Conservation (phyloP, 2,888 invertebrate genomes). For the Chrysodeixis includens region DNA sequence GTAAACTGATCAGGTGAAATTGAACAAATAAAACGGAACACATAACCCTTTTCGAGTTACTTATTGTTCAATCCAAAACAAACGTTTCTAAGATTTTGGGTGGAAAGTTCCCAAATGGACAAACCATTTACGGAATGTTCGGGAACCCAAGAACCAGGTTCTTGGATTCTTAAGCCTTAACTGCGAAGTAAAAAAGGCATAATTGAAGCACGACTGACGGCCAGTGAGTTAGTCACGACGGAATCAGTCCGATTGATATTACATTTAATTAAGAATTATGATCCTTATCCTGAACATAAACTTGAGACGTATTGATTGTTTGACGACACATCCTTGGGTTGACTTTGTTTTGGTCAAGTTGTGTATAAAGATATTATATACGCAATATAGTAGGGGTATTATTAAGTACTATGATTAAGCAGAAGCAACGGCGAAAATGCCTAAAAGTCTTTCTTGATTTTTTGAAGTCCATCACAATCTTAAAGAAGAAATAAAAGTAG, state of each 20-base stretch:
- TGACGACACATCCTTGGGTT: background rate
- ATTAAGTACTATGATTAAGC: too few relatives aligned
- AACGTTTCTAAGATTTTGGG: background rate
- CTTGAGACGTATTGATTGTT: background rate
- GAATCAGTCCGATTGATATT: background rate
- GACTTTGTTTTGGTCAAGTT: background rate
- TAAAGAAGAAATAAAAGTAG: too few relatives aligned
- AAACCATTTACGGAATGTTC: constrained; percentile 3
- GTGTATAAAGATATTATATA: too few relatives aligned
- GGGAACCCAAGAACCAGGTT: constrained; percentile 1
- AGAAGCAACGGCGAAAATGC: too few relatives aligned
- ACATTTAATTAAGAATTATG: constrained; percentile 5
- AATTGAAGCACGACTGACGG: background rate
- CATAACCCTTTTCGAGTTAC: background rate
- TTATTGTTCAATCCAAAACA: background rate
- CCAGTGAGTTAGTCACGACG: background rate
- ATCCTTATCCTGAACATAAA: background rate
- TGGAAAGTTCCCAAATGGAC: background rate
- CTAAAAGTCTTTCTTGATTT: too few relatives aligned
- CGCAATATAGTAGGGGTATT: too few relatives aligned
- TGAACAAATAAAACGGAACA: too few relatives aligned
- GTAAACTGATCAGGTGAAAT: too few relatives aligned
- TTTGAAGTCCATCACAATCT: too few relatives aligned
- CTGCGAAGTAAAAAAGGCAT: background rate
- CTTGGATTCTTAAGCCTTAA: too few relatives aligned